phyloP scores from a whole-genome alignment of 2,797 vertebrate genomes.

The Macrochelys suwanniensis region DNA sequence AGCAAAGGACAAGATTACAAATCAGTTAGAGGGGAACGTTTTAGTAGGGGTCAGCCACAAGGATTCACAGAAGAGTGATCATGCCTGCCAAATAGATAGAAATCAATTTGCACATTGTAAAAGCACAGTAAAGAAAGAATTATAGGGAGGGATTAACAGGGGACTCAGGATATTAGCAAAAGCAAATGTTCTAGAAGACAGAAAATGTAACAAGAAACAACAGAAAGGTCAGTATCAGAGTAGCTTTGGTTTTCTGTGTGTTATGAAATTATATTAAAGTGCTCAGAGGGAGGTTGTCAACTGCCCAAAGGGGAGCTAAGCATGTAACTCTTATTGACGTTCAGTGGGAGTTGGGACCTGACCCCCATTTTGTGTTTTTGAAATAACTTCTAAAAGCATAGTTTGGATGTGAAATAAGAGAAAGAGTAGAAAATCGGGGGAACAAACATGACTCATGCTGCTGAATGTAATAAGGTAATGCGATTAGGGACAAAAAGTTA shows the following conservation, averaged over 20 bases:
- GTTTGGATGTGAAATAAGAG: background rate
- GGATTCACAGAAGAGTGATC: background rate
- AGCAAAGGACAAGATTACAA: slow-evolving; percentile 8
- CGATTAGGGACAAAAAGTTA: background rate
- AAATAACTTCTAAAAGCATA: background rate
- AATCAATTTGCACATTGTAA: background rate
- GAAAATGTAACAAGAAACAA: background rate
- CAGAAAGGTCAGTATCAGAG: background rate
- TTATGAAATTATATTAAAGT: background rate
- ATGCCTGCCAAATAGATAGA: background rate
- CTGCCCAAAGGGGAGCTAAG: background rate
- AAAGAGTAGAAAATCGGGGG: background rate
- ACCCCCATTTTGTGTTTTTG: background rate
- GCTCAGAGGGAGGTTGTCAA: background rate
- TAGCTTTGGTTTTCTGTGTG: background rate
- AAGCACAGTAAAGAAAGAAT: background rate
- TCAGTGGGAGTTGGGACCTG: background rate
- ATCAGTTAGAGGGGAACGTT: background rate
- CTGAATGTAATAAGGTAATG: background rate
- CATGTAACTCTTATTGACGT: background rate
- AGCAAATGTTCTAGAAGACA: background rate
- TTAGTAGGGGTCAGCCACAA: background rate
- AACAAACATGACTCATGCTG: background rate
- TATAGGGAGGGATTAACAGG: background rate
- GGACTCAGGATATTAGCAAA: background rate